phyloP scores from a whole-genome alignment of 2,113 vertebrate genomes.

The Donacobius atricapilla region DNA sequence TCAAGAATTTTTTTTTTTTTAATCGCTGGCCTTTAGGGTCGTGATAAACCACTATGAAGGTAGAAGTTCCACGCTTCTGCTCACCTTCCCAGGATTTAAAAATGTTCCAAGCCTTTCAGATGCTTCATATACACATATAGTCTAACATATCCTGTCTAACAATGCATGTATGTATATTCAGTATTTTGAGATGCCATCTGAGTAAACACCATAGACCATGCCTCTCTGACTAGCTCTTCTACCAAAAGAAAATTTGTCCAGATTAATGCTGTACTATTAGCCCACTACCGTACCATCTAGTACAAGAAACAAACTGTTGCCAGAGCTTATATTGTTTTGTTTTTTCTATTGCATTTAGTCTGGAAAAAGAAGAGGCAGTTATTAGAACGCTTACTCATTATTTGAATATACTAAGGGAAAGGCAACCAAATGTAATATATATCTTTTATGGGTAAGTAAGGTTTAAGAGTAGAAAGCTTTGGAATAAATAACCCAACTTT shows the following conservation, averaged over 20 bases:
- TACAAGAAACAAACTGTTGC: background rate
- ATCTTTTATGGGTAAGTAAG: background rate
- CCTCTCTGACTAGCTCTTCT: background rate
- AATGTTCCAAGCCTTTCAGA: background rate
- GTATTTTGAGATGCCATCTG: background rate
- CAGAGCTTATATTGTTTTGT: background rate
- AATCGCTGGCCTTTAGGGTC: background rate
- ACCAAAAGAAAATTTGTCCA: background rate
- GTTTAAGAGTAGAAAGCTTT: background rate
- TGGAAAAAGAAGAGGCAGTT: background rate
- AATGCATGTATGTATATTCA: background rate
- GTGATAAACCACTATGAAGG: background rate
- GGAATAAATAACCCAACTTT: background rate
- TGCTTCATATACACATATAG: background rate
- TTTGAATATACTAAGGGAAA: background rate
- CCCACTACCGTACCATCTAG: background rate
- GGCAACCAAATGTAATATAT: fast-evolving
- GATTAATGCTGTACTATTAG: background rate
- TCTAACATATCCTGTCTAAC: background rate
- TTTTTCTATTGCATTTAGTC: background rate
- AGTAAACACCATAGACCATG: background rate
- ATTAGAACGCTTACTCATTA: background rate
- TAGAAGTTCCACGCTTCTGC: background rate
- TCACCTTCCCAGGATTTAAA: background rate
- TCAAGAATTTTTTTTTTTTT: background rate